phyloP scores from a whole-genome alignment of 1,140 invertebrate species.

The Drosophila suzukii region DNA sequence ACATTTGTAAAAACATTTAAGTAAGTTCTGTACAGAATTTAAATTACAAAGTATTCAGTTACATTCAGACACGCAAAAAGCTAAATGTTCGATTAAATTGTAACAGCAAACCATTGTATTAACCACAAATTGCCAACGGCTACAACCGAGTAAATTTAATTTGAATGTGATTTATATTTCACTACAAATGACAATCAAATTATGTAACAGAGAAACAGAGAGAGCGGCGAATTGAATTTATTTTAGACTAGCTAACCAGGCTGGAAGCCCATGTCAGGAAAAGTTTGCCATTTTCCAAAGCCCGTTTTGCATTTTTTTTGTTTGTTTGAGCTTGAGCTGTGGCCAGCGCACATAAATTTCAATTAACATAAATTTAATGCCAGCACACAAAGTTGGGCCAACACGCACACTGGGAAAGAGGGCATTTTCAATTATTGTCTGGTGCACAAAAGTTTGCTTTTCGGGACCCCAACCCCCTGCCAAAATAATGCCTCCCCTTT shows the following conservation, averaged over 20 bases:
- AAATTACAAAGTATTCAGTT: neutral
- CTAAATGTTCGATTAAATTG: neutral
- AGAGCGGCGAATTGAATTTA: neutral
- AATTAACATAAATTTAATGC: constrained; percentile 80
- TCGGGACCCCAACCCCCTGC: neutral
- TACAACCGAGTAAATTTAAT: constrained; percentile 15
- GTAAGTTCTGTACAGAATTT: neutral
- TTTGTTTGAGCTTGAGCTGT: constrained; percentile 28
- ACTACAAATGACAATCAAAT: constrained; percentile 18
- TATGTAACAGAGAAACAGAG: neutral
- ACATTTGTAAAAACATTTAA: neutral
- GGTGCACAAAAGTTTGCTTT: constrained; percentile 57
- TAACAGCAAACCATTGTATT: constrained; percentile 2
- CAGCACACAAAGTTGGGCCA: constrained; percentile 56
- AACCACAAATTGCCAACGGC: constrained; percentile 10
- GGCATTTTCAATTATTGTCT: constrained; percentile 77
- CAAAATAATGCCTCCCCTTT: constrained; percentile 1
- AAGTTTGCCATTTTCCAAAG: constrained; percentile 22
- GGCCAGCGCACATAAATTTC: constrained; percentile 69
- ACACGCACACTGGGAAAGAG: constrained; percentile 17
- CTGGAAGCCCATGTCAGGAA: constrained; percentile 9
- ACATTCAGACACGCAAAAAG: too few species aligned
- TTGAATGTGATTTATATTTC: constrained; percentile 31
- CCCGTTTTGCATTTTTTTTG: constrained; percentile 16
- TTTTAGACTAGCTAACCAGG: neutral